Percentiles rank a stretch among this genome's conserved stretches.
Evolutionary conservation across 1,140 invertebrate species (phyloP).

Genomic region (Zaprionus gabonicus): DNA sequence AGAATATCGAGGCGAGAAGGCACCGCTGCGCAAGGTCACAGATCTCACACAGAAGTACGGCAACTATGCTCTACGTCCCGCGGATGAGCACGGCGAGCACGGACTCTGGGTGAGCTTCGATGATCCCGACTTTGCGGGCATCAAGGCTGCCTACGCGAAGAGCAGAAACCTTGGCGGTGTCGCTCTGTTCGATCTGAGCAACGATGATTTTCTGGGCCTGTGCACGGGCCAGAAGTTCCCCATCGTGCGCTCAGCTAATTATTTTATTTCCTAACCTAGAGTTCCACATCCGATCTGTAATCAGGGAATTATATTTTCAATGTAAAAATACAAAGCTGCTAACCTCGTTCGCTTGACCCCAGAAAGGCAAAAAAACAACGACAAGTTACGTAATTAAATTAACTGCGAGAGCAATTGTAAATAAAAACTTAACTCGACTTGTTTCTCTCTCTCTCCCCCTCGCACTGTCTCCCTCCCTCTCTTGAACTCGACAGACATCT

Average conservation of each 20-base stretch:
- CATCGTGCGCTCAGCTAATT: conserved; percentile 87
- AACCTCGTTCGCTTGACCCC: conserved; percentile 51
- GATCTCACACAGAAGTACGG: conserved; percentile 91
- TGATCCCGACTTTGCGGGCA: conserved; percentile 92
- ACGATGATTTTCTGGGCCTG: conserved; percentile 92
- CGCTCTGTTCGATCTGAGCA: conserved; percentile 91
- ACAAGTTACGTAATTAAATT: conserved; percentile 54
- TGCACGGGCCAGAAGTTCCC: conserved; percentile 91
- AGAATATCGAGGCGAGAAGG: conserved; percentile 86
- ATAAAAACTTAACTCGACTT: conserved; percentile 35
- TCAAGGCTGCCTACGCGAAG: conserved; percentile 91
- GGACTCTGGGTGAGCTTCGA: conserved; percentile 96
- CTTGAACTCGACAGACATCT: not conserved
- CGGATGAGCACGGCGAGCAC: conserved; percentile 88
- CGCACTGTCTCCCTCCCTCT: not conserved
- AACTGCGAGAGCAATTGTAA: conserved; percentile 44
- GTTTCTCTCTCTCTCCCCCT: conserved; percentile 14
- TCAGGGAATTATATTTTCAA: conserved; percentile 31
- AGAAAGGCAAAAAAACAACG: conserved; percentile 14
- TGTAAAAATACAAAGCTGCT: conserved; percentile 25
- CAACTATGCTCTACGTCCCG: conserved; percentile 89
- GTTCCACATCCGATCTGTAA: not conserved
- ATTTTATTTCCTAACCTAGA: conserved; percentile 84
- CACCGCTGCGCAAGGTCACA: conserved; percentile 88
- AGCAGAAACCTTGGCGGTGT: conserved; percentile 91